Evolutionary conservation across 2,888 invertebrate species (phyloP).

Genomic region (Brassicogethes aeneus): DNA sequence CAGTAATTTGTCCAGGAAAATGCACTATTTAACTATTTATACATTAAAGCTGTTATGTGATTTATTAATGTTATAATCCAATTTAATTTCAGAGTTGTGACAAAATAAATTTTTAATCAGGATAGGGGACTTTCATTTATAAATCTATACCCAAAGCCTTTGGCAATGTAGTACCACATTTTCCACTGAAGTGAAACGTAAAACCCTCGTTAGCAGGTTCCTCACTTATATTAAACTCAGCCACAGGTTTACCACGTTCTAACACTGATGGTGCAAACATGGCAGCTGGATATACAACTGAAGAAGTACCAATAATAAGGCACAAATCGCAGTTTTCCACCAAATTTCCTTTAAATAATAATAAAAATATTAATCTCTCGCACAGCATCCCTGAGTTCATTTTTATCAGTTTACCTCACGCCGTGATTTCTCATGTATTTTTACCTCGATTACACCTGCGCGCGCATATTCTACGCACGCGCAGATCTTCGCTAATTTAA

Average conservation of each 20-base stretch:
- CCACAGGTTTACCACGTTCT: conserved; percentile 61
- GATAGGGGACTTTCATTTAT: too few species aligned
- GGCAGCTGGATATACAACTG: conserved; percentile 80
- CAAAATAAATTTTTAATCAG: too few species aligned
- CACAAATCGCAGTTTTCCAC: conserved; percentile 67
- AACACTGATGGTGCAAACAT: conserved; percentile 78
- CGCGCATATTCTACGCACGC: too few species aligned
- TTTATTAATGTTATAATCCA: neutral
- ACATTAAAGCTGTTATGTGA: neutral
- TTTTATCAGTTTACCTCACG: too few species aligned
- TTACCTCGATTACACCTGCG: too few species aligned
- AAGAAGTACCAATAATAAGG: conserved; percentile 78
- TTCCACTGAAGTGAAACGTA: conserved; percentile 34
- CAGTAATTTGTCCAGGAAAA: too few species aligned
- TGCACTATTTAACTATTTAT: too few species aligned
- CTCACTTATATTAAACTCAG: conserved; percentile 55
- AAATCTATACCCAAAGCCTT: conserved; percentile 29
- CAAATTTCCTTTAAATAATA: conserved; percentile 45
- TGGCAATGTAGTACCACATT: conserved; percentile 34
- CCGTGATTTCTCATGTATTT: too few species aligned
- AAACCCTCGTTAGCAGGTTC: conserved; percentile 29
- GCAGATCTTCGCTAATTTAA: too few species aligned
- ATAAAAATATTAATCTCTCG: conserved; percentile 3
- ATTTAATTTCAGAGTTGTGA: too few species aligned
- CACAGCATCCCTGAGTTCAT: too few species aligned